These are phyloP conservation scores for Bombus fervidus DNA, from an alignment of 1,140 invertebrate species.

Conservation along the genomic window DNA sequence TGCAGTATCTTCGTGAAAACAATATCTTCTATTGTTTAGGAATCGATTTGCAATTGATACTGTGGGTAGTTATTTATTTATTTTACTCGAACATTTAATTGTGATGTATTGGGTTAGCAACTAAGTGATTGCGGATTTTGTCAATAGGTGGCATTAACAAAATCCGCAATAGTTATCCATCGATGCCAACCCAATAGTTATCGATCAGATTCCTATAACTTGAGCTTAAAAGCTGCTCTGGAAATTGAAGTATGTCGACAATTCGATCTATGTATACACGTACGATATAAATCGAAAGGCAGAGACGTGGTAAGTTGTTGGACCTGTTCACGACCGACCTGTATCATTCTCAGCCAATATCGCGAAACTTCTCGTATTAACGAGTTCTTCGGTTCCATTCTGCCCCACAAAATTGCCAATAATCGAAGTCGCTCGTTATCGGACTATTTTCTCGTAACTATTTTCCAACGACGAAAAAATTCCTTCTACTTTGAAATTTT, in stretches of 20 bases:
- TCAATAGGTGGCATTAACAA: too few species aligned
- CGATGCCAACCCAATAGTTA: too few species aligned
- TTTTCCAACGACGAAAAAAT: neutral
- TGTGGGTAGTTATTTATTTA: too few species aligned
- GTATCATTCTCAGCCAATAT: slow-evolving; percentile 31
- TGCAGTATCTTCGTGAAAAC: too few species aligned
- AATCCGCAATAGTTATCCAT: too few species aligned
- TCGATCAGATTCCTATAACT: neutral
- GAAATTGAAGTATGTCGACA: neutral
- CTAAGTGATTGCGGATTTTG: too few species aligned
- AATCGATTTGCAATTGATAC: too few species aligned
- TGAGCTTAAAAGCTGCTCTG: neutral
- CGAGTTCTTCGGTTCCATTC: slow-evolving; percentile 1
- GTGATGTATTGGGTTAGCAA: too few species aligned
- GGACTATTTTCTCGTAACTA: too few species aligned
- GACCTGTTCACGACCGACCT: neutral
- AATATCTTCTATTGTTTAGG: too few species aligned
- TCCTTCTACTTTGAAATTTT: neutral
- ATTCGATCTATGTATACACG: too few species aligned
- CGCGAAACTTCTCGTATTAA: slow-evolving; percentile 11
- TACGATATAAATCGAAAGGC: neutral
- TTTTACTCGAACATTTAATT: too few species aligned
- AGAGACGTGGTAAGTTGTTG: neutral
- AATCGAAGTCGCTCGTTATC: slow-evolving; percentile 1
- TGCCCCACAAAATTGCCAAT: slow-evolving; percentile 14